Conservation (phyloP, 2,888 invertebrate genomes). For the Polietes domitor region DNA sequence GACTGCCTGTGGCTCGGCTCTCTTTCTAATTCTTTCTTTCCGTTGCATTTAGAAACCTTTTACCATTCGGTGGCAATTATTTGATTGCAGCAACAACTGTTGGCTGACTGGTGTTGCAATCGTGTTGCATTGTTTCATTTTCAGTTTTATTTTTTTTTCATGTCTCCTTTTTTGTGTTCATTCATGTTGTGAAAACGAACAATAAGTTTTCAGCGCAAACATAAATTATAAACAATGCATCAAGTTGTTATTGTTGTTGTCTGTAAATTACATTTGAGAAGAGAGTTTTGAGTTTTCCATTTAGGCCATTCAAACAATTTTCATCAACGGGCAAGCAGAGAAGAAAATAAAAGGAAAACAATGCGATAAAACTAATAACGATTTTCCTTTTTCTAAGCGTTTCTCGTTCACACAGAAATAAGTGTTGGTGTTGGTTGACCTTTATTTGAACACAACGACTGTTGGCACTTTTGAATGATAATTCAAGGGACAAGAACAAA, state of each 20-base stretch:
- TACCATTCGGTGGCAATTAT: conserved; percentile 26
- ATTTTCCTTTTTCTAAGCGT: not conserved
- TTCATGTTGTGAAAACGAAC: not conserved
- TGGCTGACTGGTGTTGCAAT: conserved; percentile 34
- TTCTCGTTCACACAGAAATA: not conserved
- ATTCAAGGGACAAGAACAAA: conserved; percentile 7
- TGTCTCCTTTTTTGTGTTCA: not conserved
- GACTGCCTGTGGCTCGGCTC: conserved; percentile 51
- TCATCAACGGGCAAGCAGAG: conserved; percentile 17
- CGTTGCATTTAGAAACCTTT: conserved; percentile 25
- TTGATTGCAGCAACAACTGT: conserved; percentile 13
- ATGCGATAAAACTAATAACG: not conserved
- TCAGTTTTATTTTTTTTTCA: conserved; percentile 4
- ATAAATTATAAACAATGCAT: conserved; percentile 44
- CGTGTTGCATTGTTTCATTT: conserved; percentile 38
- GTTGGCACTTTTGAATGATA: not conserved
- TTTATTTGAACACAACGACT: conserved; percentile 22
- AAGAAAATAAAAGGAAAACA: conserved; percentile 2
- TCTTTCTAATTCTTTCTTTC: conserved; percentile 37
- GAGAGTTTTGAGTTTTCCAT: conserved; percentile 27
- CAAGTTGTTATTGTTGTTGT: conserved; percentile 8
- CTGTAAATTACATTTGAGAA: not conserved
- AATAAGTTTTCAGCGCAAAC: conserved; percentile 24
- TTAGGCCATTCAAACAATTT: conserved; percentile 39
- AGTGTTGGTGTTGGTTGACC: conserved; percentile 26